Evolutionary conservation across 2,888 invertebrate species (phyloP), one percentile per base, ranked within the genome.

Genomic region (Phoenoteleia sp.): DNA sequence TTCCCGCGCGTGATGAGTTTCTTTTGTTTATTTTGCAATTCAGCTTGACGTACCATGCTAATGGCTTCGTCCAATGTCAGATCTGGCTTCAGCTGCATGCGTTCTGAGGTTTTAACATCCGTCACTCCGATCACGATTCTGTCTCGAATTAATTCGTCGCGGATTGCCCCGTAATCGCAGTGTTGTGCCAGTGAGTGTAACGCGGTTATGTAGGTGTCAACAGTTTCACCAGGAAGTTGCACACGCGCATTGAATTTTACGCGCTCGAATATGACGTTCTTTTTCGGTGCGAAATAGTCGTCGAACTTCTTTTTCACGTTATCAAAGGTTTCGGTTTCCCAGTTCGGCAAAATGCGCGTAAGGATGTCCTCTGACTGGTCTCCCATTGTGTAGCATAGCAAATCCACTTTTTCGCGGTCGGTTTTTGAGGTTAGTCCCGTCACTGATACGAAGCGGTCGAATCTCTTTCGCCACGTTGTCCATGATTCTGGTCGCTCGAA

Each of bases 121-220:
- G 19, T 13, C 54, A 91, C 77, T 0, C 90, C 91, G 11, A 90
- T 88, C 6, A 89, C 86, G 49, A 91, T 91, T 19, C 88, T 67
- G 60, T 91, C 90, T 39, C 90, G 74, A 7, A 91, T 90, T 5
- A 91, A 60, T 15, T 89, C 82, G 7, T 90, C 85, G 54, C 84
- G 84, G 13, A 91, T 64, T 6, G 45, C n/a, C 1, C 88, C 87
- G 52, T 87, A 90, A 0, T 90, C 84, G 47, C 88, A 90, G 7
- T 64, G 27, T 19, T 45, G 19, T 3, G 45, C 17, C 6, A 45
- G 42, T 4, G 42, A 2, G 7, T 42, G 42, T 13, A 47, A 17
- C 5, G 60, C 39, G 7, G 88, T 89, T 17, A 89, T 85, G 23
- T 90, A 87, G 0, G 49, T 23, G 21, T 86, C 85, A 5, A 75